Percentiles rank a stretch among this genome's conserved stretches.
These are phyloP conservation scores for Xyliphius kryptos DNA, from an alignment of 2,113 vertebrate genomes.

Conservation along the genomic window DNA sequence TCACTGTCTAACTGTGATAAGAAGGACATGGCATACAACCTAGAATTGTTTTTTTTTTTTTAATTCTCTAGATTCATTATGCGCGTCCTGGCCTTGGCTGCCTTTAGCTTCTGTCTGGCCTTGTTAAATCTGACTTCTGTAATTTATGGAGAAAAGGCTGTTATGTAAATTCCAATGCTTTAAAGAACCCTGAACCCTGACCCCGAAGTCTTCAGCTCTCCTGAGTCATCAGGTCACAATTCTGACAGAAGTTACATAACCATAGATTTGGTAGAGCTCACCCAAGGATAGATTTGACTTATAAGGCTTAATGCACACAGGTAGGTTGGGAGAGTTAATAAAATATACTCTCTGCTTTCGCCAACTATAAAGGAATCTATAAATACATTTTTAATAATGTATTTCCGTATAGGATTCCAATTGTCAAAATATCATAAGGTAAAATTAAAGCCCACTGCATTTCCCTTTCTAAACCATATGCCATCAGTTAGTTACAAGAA, in stretches of 20 bases:
- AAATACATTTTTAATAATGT: no score
- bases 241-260: not conserved
- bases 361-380: not conserved
- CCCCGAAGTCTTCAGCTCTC: not conserved
- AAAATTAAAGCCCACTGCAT: no score
- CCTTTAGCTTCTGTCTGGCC: constrained; percentile 12
- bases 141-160: not conserved
- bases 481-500: no score
- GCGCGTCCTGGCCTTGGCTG: not conserved
- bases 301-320: not conserved
- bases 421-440: no score
- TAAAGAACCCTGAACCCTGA: not conserved
- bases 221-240: not conserved
- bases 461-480: no score
- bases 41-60: not conserved
- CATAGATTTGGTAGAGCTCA: constrained; percentile 14
- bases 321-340: not conserved
- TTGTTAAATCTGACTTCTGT: constrained; percentile 14
- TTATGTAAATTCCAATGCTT: not conserved
- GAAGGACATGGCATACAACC: not conserved
- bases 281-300: not conserved
- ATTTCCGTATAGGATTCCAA: no score
- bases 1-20: constrained; percentile 5
- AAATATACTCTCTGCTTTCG: not conserved
- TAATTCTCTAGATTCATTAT: not conserved